Base-by-base conservation (phyloP, 2,797 vertebrate species). In the Pipistrellus pipistrellus region DNA sequence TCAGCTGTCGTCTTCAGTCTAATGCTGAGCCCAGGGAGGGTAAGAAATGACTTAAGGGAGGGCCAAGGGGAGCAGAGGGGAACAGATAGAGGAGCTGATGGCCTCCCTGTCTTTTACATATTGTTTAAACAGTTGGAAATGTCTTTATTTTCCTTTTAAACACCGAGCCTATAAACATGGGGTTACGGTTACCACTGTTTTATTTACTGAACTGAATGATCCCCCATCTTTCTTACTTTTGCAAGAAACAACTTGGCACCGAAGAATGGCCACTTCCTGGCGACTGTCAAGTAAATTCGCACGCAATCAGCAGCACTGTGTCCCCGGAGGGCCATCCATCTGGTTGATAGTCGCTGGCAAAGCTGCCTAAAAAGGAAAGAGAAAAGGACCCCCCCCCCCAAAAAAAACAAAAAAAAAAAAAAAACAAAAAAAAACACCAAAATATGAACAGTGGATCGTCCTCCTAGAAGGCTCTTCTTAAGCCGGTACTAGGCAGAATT, bases 251-350 rank as follows among this genome's bases (percentile, higher is more conserved):
- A 83, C 95, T 99, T 99, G 76, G 99, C 99, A 41, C 99, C 99
- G 93, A 99, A 99, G 98, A 99, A 99, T 0, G 99, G 98, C 99
- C 99, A 99, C 97, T 99, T 99, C 97, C 99, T 99, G 95, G 99
- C 99, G 32, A 99, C 99, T 0, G 99, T 99, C 97, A 99, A 98
- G 92, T 99, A 99, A 97, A 99, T 99, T 94, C 99, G 98, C 89
- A 99, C 97, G 18, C 99, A 99, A 76, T 99, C 99, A 0, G 99
- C 96, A 44, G 98, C 98, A 71, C 98, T 99, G 91, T 99, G 99
- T 82, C 99, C 99, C 90, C 99, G 99, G 69, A 99, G 99, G 75
- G 99, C 99, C 96, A 99, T 99, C 99, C 99, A 99, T 88, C 99
- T 98, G 3, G 98, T 98, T 1, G 99, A 99, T 59, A 99, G 98